These are phyloP conservation scores for Peromyscus polionotus DNA, from an alignment of 2,113 vertebrate genomes.

Conservation along the genomic window DNA sequence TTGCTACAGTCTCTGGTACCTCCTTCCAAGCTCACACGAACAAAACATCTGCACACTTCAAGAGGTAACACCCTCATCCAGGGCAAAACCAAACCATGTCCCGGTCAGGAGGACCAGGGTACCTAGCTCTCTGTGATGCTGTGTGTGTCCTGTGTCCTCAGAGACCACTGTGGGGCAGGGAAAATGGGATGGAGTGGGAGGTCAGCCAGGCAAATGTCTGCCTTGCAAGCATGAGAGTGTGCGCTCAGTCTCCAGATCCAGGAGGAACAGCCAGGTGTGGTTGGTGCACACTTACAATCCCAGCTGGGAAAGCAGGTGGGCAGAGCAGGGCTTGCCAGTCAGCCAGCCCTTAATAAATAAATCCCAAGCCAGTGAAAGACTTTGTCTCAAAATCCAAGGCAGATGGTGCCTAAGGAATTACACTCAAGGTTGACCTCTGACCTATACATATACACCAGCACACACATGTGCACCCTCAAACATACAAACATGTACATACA, in stretches of 20 bases:
- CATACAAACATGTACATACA: neutral
- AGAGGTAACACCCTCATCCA: neutral
- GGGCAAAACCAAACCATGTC: neutral
- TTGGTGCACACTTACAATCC: neutral
- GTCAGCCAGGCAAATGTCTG: neutral
- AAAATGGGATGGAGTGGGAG: neutral
- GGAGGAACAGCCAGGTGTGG: neutral
- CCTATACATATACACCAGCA: neutral
- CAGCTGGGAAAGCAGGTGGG: neutral
- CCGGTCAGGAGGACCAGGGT: rapidly evolving
- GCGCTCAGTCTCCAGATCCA: neutral
- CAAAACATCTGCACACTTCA: neutral
- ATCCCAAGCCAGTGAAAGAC: neutral
- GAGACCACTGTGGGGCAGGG: neutral
- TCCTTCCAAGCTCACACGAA: neutral
- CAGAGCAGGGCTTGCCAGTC: too few species aligned
- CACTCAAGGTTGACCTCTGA: neutral
- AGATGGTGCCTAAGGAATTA: neutral
- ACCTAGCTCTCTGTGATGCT: neutral
- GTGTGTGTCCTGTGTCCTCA: neutral
- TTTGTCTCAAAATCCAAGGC: neutral
- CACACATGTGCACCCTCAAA: neutral
- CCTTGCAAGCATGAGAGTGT: too few species aligned
- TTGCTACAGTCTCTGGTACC: neutral
- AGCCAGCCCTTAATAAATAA: neutral